Conservation (phyloP, 2,888 invertebrate species). For the Leptogaster cylindrica region DNA sequence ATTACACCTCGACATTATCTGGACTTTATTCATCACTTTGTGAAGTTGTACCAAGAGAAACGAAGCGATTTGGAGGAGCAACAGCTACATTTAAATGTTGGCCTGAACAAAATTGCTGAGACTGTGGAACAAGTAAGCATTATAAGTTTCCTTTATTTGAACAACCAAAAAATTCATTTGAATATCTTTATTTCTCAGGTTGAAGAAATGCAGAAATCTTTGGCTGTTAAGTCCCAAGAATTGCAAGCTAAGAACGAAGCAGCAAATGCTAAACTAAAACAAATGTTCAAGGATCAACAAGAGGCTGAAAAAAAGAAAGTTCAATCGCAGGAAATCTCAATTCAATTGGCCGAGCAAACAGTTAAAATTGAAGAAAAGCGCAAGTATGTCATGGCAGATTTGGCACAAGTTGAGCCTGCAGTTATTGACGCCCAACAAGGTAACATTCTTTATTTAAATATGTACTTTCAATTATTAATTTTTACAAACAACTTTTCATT, state of each 20-base stretch:
- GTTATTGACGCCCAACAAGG: constrained; percentile 98
- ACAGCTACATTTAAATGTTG: constrained; percentile 97
- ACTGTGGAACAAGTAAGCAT: constrained; percentile 84
- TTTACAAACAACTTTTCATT: background rate
- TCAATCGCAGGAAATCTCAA: constrained; percentile 95
- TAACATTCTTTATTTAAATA: constrained; percentile 62
- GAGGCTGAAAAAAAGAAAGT: constrained; percentile 99
- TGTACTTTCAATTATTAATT: no score
- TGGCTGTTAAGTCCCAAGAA: constrained; percentile 95
- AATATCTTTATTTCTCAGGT: constrained; percentile 65
- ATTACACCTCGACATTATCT: constrained; percentile 97
- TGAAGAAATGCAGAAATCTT: constrained; percentile 98
- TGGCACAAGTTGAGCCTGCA: constrained; percentile 97
- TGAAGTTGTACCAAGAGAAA: constrained; percentile 96
- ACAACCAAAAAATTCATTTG: no score
- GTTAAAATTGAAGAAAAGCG: constrained; percentile 93
- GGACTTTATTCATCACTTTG: constrained; percentile 99
- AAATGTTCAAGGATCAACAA: constrained; percentile 99
- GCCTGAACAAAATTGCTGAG: constrained; percentile 97
- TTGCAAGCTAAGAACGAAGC: constrained; percentile 97
- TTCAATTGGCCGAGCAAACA: constrained; percentile 84
- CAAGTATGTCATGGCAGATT: constrained; percentile 92
- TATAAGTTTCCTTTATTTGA: no score
- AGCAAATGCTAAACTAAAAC: constrained; percentile 97
- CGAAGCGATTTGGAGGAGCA: constrained; percentile 98